These are phyloP conservation scores for Gulo gulo DNA, from an alignment of 2,113 vertebrate genomes.

Conservation along the genomic window DNA sequence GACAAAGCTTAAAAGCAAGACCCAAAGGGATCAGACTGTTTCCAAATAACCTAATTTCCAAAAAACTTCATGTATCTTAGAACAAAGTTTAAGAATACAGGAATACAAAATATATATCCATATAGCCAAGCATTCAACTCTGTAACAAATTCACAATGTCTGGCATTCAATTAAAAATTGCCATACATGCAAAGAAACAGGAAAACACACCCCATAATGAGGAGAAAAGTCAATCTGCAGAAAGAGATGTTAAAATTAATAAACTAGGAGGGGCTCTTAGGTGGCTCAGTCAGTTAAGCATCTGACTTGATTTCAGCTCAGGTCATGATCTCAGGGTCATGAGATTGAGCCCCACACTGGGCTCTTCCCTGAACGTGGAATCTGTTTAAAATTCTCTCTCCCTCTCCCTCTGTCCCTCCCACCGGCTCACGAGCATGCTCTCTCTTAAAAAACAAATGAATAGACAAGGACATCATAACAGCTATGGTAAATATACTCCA, in stretches of 20 bases:
- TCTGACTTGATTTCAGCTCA: background rate
- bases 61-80: background rate
- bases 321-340: background rate
- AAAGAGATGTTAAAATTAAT: slow-evolving; percentile 43
- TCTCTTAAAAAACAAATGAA: background rate
- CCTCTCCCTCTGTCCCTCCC: background rate
- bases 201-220: background rate
- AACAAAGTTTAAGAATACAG: background rate
- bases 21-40: background rate
- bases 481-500: background rate
- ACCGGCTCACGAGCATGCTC: background rate
- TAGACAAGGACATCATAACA: background rate
- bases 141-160: background rate
- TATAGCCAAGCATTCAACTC: background rate
- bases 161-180: background rate
- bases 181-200: background rate
- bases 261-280: background rate
- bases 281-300: background rate
- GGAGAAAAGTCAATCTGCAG: slow-evolving; percentile 32
- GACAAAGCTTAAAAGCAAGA: background rate
- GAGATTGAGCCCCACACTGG: background rate
- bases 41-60: background rate
- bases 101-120: background rate
- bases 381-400: background rate
- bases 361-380: background rate